A percentile compares a stretch with the other conserved stretches of the same genome.
These are phyloP conservation scores for Conopomorpha cramerella DNA, from an alignment of 1,140 invertebrate genomes.

Conservation along the genomic window DNA sequence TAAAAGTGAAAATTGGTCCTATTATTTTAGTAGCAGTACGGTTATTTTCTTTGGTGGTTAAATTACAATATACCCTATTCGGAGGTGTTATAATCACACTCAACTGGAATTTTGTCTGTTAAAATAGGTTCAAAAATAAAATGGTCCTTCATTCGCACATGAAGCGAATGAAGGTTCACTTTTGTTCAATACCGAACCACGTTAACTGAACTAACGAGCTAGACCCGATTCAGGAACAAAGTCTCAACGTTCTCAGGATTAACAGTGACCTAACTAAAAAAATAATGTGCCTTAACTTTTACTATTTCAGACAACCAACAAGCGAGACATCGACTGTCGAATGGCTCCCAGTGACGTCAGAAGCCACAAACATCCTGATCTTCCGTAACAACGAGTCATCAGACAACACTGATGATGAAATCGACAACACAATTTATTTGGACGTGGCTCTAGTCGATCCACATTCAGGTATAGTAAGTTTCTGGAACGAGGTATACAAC, in stretches of 20 bases:
- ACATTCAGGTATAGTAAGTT: conserved; percentile 17
- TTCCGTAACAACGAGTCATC: not conserved
- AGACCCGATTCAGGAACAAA: too few relatives aligned
- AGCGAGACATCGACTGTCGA: not conserved
- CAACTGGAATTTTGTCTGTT: not conserved
- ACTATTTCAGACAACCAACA: not conserved
- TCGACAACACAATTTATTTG: too few relatives aligned
- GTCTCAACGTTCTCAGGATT: too few relatives aligned
- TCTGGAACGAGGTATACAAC: conserved; percentile 36
- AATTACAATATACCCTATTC: too few relatives aligned
- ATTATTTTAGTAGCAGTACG: too few relatives aligned
- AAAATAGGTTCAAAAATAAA: not conserved
- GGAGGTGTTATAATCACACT: too few relatives aligned
- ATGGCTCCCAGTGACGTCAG: not conserved
- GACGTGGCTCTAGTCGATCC: conserved; percentile 25
- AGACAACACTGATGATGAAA: not conserved
- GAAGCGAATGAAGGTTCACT: too few relatives aligned
- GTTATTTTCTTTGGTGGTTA: too few relatives aligned
- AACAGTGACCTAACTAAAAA: not conserved
- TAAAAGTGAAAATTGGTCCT: too few relatives aligned
- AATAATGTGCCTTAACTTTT: not conserved
- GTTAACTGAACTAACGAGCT: too few relatives aligned
- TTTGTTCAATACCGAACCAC: too few relatives aligned
- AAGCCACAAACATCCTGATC: not conserved
- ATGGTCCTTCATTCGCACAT: too few relatives aligned